Evolutionary conservation across 1,140 invertebrate species (phyloP).

Genomic region (Drosophila kanapiae): DNA sequence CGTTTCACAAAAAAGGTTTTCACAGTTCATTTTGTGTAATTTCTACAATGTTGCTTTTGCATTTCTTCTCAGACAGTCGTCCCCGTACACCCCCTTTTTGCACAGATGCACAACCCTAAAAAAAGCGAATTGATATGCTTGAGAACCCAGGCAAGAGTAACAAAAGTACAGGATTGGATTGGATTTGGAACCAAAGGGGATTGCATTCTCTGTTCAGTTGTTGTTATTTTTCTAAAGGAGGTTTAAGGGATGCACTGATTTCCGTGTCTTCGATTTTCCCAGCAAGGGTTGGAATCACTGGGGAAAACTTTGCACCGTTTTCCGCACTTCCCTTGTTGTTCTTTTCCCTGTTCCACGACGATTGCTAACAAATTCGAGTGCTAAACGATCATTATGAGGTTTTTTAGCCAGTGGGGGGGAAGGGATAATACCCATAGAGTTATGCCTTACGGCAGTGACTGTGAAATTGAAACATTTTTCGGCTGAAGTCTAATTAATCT

Average conservation of each 20-base stretch:
- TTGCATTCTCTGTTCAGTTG: constrained; percentile 5
- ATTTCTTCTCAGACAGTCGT: constrained; percentile 41
- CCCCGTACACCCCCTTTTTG: constrained; percentile 1
- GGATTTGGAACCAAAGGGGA: constrained; percentile 14
- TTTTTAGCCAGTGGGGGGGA: constrained; percentile 15
- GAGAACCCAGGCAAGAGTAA: constrained; percentile 79
- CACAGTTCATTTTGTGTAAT: constrained; percentile 80
- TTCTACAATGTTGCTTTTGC: constrained; percentile 72
- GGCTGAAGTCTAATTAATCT: constrained; percentile 33
- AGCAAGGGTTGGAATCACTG: constrained; percentile 48
- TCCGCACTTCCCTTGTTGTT: constrained; percentile 34
- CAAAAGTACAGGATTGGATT: constrained; percentile 71
- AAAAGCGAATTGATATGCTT: constrained; percentile 82
- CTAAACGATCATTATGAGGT: constrained; percentile 80
- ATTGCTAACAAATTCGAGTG: constrained; percentile 61
- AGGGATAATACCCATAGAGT: constrained; percentile 13
- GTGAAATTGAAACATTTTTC: constrained; percentile 44
- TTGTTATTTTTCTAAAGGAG: background rate
- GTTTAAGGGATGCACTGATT: constrained; percentile 61
- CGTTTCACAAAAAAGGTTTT: constrained; percentile 74
- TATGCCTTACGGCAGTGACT: constrained; percentile 25
- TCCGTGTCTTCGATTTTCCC: constrained; percentile 31
- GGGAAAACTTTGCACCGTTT: constrained; percentile 45
- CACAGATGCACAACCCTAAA: constrained; percentile 47
- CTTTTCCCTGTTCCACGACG: constrained; percentile 37